phyloP scores from a whole-genome alignment of 1,140 invertebrate species.

The Ips typographus region DNA sequence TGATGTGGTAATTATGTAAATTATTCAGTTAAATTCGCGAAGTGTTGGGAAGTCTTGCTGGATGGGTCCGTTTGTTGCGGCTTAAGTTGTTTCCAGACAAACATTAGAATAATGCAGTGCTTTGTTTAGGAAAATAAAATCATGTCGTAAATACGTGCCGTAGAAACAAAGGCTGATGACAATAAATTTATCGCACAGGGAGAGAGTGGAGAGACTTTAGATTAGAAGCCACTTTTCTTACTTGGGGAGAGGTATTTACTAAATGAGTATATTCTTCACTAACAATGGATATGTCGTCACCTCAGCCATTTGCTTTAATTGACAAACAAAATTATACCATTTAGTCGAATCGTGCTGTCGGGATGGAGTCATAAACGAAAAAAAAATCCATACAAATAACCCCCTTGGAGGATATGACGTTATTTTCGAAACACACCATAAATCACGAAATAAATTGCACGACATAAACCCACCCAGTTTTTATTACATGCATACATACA shows the following conservation, averaged over 20 bases:
- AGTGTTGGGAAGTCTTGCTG: slow-evolving; percentile 29
- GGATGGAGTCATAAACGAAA: too few species aligned
- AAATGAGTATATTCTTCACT: neutral
- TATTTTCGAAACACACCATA: slow-evolving; percentile 7
- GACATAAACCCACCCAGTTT: slow-evolving; percentile 2
- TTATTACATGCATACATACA: slow-evolving; percentile 18
- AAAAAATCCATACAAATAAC: too few species aligned
- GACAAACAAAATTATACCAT: too few species aligned
- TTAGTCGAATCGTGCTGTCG: too few species aligned
- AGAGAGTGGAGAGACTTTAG: neutral
- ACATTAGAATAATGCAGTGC: slow-evolving; percentile 32
- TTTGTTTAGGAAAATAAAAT: slow-evolving; percentile 28
- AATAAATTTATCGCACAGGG: slow-evolving; percentile 13
- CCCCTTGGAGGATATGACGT: neutral
- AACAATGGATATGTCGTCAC: neutral
- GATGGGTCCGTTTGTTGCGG: slow-evolving; percentile 28
- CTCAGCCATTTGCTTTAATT: too few species aligned
- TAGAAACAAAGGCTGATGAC: slow-evolving; percentile 15
- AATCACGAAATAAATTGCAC: slow-evolving; percentile 12
- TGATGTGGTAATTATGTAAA: slow-evolving; percentile 31
- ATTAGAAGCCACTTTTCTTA: neutral
- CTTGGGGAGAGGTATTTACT: neutral
- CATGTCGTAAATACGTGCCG: slow-evolving; percentile 13
- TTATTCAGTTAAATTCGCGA: slow-evolving; percentile 34
- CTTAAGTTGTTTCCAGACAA: slow-evolving; percentile 29